Conservation (phyloP, 2,797 vertebrate species). For the Ptychobarbus kaznakovi region DNA sequence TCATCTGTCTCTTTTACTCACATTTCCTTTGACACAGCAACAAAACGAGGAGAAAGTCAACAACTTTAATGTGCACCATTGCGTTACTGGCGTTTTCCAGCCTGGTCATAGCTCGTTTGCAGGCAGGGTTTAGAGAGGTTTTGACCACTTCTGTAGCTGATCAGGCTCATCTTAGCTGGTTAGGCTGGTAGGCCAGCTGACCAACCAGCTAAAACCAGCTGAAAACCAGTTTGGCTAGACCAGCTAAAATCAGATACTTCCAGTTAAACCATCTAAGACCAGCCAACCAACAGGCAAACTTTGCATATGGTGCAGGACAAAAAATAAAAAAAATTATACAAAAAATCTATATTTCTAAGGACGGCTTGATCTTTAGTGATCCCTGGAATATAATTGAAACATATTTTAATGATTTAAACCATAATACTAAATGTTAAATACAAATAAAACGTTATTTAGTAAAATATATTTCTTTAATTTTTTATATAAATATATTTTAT, state of each 20-base stretch:
- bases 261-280: background rate
- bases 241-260: background rate
- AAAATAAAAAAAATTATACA: background rate
- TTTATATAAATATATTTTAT: too few species aligned
- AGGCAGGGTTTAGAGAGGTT: background rate
- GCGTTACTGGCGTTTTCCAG: background rate
- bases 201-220: background rate
- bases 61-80: background rate
- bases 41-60: background rate
- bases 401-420: too few species aligned
- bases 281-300: background rate
- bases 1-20: slow-evolving; percentile 20
- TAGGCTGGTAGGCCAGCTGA: background rate
- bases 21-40: background rate
- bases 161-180: background rate
- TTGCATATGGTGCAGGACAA: background rate
- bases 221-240: background rate
- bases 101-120: background rate
- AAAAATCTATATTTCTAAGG: too few species aligned
- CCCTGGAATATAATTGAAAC: too few species aligned
- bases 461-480: too few species aligned
- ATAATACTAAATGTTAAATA: too few species aligned
- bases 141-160: background rate
- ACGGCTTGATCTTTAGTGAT: background rate
- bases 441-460: too few species aligned